Evolutionary conservation across 2,888 invertebrate genomes (phyloP), one percentile per base, ranked within the genome.

Genomic region (Cerceris rybyensis): DNA sequence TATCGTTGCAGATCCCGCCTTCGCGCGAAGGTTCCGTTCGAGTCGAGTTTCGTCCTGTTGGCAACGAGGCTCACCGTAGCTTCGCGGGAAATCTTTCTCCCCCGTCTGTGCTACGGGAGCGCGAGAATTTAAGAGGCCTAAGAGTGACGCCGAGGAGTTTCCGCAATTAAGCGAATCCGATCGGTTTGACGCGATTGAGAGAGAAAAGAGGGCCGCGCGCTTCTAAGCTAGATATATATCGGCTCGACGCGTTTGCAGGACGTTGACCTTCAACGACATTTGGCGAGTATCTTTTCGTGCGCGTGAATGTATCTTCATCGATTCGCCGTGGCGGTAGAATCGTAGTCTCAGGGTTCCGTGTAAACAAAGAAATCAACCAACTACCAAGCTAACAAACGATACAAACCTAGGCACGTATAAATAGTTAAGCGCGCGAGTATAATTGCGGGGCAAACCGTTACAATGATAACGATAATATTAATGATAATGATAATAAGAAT

Each of bases 311-410:
- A 57, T 70, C 72, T 85, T 80, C 69, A 77, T 74, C 85, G 77
- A 84, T 90, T 90, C 88, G 87, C 87, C 90, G 86, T 89, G 88
- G 86, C 78, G 80, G 85, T 90, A 88, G 88, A 88, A 89, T 90
- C 81, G 83, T 90, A 90, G 88, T 89, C 89, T 90, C 90, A 90
- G 90, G 90, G 88, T 91, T 88, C 81, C 86, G 88, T 86, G 86
- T 67, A 86, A 82, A 85, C 64, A 81, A 78, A 81, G 82, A 76
- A 80, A 66, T 85, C 87, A 85, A 86, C 72, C 83, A 82, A 86
- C 81, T 80, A 81, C 70, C 84, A 87, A 85, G 84, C 64, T 81
- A 77, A 80, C 61, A 84, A 80, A 84, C 14, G 78, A 87, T 83
- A 85, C 74, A 84, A 79, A 86, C 64, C 79, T 87, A 87, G 83